phyloP scores from a whole-genome alignment of 2,113 vertebrate genomes.

The Spilogale gracilis region DNA sequence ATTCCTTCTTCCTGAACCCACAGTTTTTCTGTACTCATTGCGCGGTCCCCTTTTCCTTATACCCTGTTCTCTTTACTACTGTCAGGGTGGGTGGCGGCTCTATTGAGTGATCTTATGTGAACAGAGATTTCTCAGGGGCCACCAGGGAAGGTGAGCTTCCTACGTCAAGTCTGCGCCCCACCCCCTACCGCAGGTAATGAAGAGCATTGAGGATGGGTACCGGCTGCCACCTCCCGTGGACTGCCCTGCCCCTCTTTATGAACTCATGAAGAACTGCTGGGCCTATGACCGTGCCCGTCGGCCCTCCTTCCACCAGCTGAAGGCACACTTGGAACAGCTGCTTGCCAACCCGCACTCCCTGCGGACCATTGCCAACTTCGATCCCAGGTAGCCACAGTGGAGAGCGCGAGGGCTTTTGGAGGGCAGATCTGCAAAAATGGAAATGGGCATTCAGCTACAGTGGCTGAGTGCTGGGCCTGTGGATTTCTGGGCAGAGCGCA shows the following conservation, averaged over 20 bases:
- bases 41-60: background rate
- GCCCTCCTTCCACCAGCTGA: constrained; percentile 89
- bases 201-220: constrained; percentile 89
- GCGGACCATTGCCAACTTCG: constrained; percentile 88
- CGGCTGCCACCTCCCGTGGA: constrained; percentile 89
- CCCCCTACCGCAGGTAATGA: constrained; percentile 86
- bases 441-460: background rate
- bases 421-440: background rate
- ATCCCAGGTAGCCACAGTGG: constrained; percentile 85
- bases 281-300: constrained; percentile 83
- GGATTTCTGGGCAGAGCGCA: background rate
- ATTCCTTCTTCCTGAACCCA: background rate
- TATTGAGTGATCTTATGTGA: background rate
- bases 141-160: background rate
- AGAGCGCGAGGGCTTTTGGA: background rate
- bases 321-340: constrained; percentile 88
- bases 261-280: constrained; percentile 92
- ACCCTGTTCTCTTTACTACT: background rate
- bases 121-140: background rate
- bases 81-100: background rate
- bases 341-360: constrained; percentile 88
- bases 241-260: constrained; percentile 89
- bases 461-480: background rate
- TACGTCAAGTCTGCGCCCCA: background rate
- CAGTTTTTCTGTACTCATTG: background rate